Base-by-base conservation (phyloP, 2,113 vertebrate species). In the Heloderma charlesbogerti region DNA sequence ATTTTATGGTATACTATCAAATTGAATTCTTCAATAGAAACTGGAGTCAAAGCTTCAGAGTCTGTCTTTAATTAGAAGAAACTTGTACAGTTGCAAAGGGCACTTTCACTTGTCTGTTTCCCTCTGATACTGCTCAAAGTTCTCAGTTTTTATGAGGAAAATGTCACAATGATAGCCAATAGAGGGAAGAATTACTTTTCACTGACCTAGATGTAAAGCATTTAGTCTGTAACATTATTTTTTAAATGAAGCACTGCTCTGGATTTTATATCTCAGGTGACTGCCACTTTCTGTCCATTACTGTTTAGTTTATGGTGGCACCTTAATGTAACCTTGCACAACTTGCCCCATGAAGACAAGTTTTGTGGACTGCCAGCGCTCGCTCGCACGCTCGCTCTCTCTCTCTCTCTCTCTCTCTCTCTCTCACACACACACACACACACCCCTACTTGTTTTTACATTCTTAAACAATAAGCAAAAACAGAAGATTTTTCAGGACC, bases 31-130 rank as follows among this genome's bases (percentile, higher is more conserved):
- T 78, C 54, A 87, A 43, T 84, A 80, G 90, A 95, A 93, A 31
- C 74, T 63, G 43, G 37, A 94, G 40, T 4, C 78, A 86, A 12
- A 87, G 43, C 87, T 81, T 85, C 48, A 77, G 69, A 92, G 90
- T 87, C 8, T 89, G 72, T 71, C 40, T 82, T 86, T 29, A 91
- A 37, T 34, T 63, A 51, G 71, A 88, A 43, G 66, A 66, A 78
- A 72, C 66, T 54, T 82, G 66, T 81, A 31, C 48, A 82, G 43
- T 57, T 82, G 34, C n/a, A 81, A 94, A 92, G 37, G 29, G 29
- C n/a, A 13, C 83, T 90, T 31, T 0, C 94, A 54, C 91, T 89
- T 87, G 37, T 84, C 60, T 91, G 89, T 31, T 89, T 67, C 90
- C 89, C 63, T 45, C 78, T 86, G 71, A 20, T 27, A 63, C 84